Evolutionary conservation across 2,888 invertebrate genomes (phyloP).

Genomic region (Nasonovia ribisnigri): DNA sequence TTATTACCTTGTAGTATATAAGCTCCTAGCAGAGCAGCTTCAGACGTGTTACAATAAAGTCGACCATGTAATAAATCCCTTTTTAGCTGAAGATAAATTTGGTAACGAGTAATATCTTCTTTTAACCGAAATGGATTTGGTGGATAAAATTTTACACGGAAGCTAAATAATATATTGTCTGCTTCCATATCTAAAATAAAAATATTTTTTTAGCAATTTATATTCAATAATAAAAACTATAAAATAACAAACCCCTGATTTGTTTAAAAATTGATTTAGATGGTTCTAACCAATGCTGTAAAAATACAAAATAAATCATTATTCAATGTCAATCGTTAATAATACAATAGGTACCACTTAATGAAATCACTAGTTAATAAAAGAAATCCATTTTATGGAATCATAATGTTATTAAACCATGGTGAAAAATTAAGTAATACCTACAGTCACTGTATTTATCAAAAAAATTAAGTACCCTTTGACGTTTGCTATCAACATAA

Average conservation of each 20-base stretch:
- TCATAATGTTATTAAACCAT: constrained; percentile 14
- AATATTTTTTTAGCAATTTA: not conserved
- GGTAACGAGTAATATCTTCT: constrained; percentile 95
- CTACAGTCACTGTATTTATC: not conserved
- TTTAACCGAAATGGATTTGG: constrained; percentile 92
- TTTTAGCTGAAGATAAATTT: constrained; percentile 92
- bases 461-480: constrained; percentile 78
- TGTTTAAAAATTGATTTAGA: constrained; percentile 91
- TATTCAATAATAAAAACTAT: not conserved
- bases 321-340: not conserved
- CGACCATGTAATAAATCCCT: constrained; percentile 95
- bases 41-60: constrained; percentile 89
- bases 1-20: constrained; percentile 90
- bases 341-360: not conserved
- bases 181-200: constrained; percentile 84
- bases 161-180: constrained; percentile 84
- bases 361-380: not conserved
- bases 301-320: constrained; percentile 69
- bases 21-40: constrained; percentile 90
- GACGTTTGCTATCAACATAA: constrained; percentile 89
- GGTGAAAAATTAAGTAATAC: constrained; percentile 18
- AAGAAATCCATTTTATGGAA: not conserved
- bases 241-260: constrained; percentile 81
- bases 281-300: constrained; percentile 94
- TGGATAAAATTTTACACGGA: constrained; percentile 98